A percentile compares a stretch with the other conserved stretches of the same genome.
Evolutionary conservation across 2,888 invertebrate genomes (phyloP).

Genomic region (Leucania comma): DNA sequence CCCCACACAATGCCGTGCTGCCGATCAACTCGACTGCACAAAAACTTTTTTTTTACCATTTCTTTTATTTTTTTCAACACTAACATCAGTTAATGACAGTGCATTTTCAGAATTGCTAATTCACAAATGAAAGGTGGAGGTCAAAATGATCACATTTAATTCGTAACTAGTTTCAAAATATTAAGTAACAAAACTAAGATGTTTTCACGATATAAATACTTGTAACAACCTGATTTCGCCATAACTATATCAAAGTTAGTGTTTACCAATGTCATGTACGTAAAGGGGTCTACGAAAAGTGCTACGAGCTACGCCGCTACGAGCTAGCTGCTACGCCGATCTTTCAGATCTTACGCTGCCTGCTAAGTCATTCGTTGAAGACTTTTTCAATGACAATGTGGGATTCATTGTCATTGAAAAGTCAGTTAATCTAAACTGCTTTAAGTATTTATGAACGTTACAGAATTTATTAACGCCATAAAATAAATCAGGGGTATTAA

Average conservation of each 20-base stretch:
- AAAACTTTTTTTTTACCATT: conserved; percentile 31
- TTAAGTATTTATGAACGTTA: background rate
- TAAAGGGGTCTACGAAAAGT: conserved; percentile 57
- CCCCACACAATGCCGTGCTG: conserved; percentile 66
- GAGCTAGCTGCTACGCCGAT: conserved; percentile 47
- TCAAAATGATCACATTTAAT: conserved; percentile 74
- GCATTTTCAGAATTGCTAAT: conserved; percentile 57
- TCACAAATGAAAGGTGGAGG: conserved; percentile 73
- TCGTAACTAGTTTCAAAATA: conserved; percentile 75
- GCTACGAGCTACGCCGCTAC: conserved; percentile 67
- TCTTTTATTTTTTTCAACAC: conserved; percentile 29
- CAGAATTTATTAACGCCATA: background rate
- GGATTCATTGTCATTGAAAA: too few species aligned
- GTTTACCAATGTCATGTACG: conserved; percentile 28
- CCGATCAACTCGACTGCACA: conserved; percentile 55
- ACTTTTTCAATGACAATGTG: conserved; percentile 23
- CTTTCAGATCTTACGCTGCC: conserved; percentile 35
- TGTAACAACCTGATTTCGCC: conserved; percentile 51
- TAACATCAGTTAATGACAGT: conserved; percentile 49
- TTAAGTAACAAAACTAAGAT: conserved; percentile 69
- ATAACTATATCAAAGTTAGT: conserved; percentile 43
- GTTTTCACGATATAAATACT: conserved; percentile 62
- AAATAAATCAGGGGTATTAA: conserved; percentile 34
- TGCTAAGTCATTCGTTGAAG: conserved; percentile 8
- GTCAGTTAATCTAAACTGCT: conserved; percentile 8